These are phyloP conservation scores for Connochaetes taurinus DNA, from an alignment of 2,113 vertebrate genomes.

Conservation along the genomic window DNA sequence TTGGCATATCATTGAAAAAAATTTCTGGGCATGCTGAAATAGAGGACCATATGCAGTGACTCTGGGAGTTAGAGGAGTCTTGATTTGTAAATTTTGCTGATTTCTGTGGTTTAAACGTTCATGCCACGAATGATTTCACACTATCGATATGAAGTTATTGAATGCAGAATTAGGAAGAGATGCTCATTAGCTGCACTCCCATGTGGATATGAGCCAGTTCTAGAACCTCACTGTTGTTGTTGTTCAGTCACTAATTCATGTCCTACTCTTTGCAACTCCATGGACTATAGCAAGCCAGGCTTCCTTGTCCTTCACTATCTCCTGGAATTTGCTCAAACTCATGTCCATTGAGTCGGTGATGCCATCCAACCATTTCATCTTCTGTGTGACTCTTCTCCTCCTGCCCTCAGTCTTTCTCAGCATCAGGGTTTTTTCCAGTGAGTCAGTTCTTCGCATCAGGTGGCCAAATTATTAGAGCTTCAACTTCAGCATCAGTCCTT, in stretches of 20 bases:
- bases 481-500: neutral
- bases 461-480: neutral
- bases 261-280: neutral
- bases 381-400: neutral
- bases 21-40: neutral
- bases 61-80: neutral
- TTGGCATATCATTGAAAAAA: neutral
- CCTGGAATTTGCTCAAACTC: neutral
- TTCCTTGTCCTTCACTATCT: neutral
- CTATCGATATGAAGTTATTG: neutral
- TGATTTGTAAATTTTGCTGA: neutral
- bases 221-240: neutral
- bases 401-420: neutral
- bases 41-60: neutral
- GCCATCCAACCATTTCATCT: neutral
- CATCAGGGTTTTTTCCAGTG: neutral
- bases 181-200: neutral
- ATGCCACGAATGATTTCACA: neutral
- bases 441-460: neutral
- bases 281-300: neutral
- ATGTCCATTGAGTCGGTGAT: neutral
- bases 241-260: neutral
- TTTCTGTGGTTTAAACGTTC: neutral
- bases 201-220: neutral
- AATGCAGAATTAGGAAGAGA: neutral